These are phyloP conservation scores for Erpetoichthys calabaricus DNA, from an alignment of 2,797 vertebrate genomes.

Conservation along the genomic window DNA sequence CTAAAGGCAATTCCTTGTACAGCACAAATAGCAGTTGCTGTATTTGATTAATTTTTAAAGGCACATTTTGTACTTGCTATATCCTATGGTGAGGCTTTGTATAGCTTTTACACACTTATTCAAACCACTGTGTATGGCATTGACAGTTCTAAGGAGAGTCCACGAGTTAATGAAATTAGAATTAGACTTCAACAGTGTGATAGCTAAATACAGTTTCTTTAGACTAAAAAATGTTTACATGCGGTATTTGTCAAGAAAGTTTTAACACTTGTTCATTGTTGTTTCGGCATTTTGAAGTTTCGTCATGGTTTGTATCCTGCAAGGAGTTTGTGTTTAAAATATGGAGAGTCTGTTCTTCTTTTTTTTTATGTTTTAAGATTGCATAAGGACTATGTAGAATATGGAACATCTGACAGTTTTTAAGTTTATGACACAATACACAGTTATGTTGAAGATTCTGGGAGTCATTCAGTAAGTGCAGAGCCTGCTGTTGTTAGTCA, in stretches of 20 bases:
- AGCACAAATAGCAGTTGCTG: too few relatives aligned
- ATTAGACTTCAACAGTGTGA: too few relatives aligned
- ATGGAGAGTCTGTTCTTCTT: conserved; percentile 15
- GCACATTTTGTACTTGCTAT: conserved; percentile 15
- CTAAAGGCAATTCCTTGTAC: conserved; percentile 18
- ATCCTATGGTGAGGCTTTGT: conserved; percentile 16
- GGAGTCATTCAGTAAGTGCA: conserved; percentile 1
- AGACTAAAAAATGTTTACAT: conserved; percentile 7
- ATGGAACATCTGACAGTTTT: conserved; percentile 7
- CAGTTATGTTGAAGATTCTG: conserved; percentile 8
- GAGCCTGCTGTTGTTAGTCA: conserved; percentile 6
- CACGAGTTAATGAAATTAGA: conserved; percentile 17
- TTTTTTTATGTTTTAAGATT: conserved; percentile 18
- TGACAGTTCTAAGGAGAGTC: conserved; percentile 18
- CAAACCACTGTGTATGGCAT: conserved; percentile 12
- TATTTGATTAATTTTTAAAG: too few relatives aligned
- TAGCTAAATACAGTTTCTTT: too few relatives aligned
- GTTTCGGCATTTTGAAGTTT: conserved; percentile 18
- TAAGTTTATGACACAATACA: conserved; percentile 4
- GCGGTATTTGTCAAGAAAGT: conserved; percentile 14
- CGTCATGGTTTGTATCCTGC: conserved; percentile 17
- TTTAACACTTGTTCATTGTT: conserved; percentile 11
- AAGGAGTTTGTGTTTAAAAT: conserved; percentile 9
- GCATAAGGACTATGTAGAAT: conserved; percentile 5
- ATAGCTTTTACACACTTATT: conserved; percentile 13